These are phyloP conservation scores for Apocrypta bakeri DNA, from an alignment of 1,140 invertebrate species.

Conservation along the genomic window DNA sequence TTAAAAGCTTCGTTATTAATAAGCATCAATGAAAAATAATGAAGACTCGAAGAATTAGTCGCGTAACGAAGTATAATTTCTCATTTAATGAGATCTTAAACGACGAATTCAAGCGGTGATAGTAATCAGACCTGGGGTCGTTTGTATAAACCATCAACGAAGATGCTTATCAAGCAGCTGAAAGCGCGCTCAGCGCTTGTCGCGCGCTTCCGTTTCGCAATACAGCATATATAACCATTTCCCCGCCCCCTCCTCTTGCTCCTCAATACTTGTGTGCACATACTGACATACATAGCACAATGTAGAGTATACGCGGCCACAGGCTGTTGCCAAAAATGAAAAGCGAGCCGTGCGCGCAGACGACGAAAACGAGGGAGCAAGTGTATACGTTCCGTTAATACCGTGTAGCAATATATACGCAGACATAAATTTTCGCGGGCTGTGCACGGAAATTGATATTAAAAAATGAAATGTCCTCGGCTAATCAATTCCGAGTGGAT, in stretches of 20 bases:
- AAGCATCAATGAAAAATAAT: neutral
- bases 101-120: neutral
- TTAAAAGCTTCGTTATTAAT: no score
- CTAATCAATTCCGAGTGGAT: no score
- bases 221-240: neutral
- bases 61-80: constrained; percentile 12
- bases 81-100: neutral
- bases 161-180: constrained; percentile 21
- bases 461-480: no score
- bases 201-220: neutral
- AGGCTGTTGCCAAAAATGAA: constrained; percentile 10
- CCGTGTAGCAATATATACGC: no score
- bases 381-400: no score
- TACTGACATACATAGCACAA: neutral
- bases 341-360: neutral
- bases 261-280: neutral
- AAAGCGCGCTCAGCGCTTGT: neutral
- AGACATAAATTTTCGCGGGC: no score
- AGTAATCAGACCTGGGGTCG: neutral
- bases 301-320: neutral
- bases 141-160: constrained; percentile 24
- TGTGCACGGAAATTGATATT: no score
- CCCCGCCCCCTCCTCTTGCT: no score
- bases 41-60: neutral
- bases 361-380: neutral